phyloP scores from a whole-genome alignment of 2,888 invertebrate genomes.

The Chesias legatella region DNA sequence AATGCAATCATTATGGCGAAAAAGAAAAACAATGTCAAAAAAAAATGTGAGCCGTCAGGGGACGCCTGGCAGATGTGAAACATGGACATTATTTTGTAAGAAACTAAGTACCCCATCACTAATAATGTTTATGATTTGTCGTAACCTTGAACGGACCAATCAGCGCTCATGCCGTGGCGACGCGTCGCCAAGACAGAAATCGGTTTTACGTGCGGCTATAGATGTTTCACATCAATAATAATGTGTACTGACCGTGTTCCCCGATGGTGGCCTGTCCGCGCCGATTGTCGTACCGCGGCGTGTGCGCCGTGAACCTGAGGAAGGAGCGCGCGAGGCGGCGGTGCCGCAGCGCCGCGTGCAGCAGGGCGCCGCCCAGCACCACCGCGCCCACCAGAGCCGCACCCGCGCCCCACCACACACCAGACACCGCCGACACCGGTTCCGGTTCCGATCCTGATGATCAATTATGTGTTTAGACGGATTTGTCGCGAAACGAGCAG shows the following conservation, averaged over 20 bases:
- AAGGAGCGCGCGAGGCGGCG: slow-evolving; percentile 88
- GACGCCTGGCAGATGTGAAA: too few species aligned
- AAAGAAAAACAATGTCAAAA: too few species aligned
- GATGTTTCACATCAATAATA: background rate
- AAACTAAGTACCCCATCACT: too few species aligned
- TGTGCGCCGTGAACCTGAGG: slow-evolving; percentile 82
- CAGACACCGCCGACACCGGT: slow-evolving; percentile 26
- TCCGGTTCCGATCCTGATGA: slow-evolving; percentile 19
- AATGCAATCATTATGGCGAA: too few species aligned
- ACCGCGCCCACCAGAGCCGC: slow-evolving; percentile 60
- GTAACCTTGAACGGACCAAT: too few species aligned
- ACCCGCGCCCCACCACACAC: slow-evolving; percentile 57
- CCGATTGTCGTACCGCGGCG: slow-evolving; percentile 86
- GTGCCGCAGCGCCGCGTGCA: slow-evolving; percentile 83
- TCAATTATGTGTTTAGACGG: background rate
- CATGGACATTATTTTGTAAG: too few species aligned
- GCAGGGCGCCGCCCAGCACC: slow-evolving; percentile 78
- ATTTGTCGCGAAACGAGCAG: too few species aligned
- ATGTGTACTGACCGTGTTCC: slow-evolving; percentile 80
- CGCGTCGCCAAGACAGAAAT: too few species aligned
- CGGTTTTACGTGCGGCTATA: too few species aligned
- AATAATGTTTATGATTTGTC: too few species aligned
- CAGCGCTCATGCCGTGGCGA: too few species aligned
- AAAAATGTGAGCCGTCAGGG: too few species aligned
- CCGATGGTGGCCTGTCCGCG: slow-evolving; percentile 93